These are phyloP conservation scores for Acrocyrtus sp. DNA, from an alignment of 2,888 invertebrate genomes.

Conservation along the genomic window DNA sequence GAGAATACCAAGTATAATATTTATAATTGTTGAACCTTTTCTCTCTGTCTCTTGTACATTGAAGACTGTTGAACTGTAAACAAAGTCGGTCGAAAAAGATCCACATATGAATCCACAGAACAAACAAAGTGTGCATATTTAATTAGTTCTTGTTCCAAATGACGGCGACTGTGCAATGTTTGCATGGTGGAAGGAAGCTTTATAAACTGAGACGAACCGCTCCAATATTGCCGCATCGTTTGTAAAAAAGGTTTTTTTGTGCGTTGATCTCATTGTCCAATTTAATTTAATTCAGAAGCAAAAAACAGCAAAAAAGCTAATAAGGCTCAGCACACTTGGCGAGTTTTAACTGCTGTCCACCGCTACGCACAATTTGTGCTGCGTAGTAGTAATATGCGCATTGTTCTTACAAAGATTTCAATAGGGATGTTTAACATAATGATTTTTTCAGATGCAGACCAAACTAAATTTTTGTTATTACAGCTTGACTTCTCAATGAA, in stretches of 20 bases:
- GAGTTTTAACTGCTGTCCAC: too few species aligned
- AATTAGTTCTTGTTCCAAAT: slow-evolving; percentile 10
- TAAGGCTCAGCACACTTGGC: neutral
- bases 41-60: too few species aligned
- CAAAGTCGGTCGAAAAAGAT: too few species aligned
- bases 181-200: neutral
- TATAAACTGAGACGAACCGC: neutral
- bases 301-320: neutral
- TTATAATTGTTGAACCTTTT: too few species aligned
- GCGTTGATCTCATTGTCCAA: neutral
- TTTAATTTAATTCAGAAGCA: neutral
- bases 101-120: neutral
- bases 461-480: neutral
- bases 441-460: neutral
- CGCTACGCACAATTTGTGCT: too few species aligned
- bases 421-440: too few species aligned
- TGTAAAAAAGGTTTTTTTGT: neutral
- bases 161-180: neutral
- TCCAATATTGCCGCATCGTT: neutral
- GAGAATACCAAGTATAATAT: too few species aligned
- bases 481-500: neutral
- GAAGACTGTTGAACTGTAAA: too few species aligned
- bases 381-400: too few species aligned
- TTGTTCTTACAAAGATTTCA: too few species aligned
- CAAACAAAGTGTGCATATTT: slow-evolving; percentile 20